Conservation (phyloP, 2,113 vertebrate genomes). For the Cygnus buccinator region DNA sequence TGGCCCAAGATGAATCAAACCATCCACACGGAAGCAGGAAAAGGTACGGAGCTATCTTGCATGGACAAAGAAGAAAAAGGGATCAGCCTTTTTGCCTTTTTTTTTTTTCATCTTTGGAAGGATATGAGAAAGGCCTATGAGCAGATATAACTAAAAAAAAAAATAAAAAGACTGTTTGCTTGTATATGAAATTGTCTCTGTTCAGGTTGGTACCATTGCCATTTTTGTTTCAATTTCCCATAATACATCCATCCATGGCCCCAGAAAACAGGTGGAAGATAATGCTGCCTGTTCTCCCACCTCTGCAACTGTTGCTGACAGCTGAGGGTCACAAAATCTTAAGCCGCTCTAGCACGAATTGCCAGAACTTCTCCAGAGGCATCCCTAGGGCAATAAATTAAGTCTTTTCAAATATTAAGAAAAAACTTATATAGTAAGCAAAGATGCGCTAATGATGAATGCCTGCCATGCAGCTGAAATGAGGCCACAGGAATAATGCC, state of each 20-base stretch:
- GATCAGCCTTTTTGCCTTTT: too few species aligned
- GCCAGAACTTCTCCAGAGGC: neutral
- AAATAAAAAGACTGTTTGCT: neutral
- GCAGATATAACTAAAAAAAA: neutral
- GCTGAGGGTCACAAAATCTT: neutral
- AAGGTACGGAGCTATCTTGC: neutral
- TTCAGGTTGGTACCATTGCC: neutral
- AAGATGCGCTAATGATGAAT: conserved; percentile 9
- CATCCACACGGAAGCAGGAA: neutral
- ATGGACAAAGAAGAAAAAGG: neutral
- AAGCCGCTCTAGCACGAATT: neutral
- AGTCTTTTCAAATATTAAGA: neutral
- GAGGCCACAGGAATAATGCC: neutral
- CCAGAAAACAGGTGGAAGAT: neutral
- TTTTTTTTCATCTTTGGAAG: neutral
- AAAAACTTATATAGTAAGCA: neutral
- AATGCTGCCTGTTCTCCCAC: neutral
- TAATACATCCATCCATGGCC: neutral
- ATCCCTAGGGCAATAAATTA: neutral
- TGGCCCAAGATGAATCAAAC: neutral
- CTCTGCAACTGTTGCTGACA: neutral
- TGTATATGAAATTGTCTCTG: neutral
- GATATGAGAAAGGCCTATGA: neutral
- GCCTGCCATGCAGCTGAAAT: conserved; percentile 7
- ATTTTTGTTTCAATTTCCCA: neutral